These are phyloP conservation scores for Athetis lepigone DNA, from an alignment of 2,888 invertebrate genomes.

Conservation along the genomic window DNA sequence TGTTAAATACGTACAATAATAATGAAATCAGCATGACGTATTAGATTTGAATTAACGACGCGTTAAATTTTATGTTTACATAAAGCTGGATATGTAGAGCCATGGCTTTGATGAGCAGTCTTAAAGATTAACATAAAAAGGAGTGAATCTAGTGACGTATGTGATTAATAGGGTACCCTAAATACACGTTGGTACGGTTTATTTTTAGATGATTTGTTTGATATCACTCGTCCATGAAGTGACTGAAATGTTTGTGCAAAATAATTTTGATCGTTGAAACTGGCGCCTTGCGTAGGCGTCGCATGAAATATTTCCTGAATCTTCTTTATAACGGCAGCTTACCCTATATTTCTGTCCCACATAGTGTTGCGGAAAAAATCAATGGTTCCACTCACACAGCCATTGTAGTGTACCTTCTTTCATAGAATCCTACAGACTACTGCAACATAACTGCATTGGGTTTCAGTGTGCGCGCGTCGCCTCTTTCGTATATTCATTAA, in stretches of 20 bases:
- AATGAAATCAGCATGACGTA: constrained; percentile 69
- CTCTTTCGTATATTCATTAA: constrained; percentile 56
- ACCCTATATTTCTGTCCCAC: constrained; percentile 5
- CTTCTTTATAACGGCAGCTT: constrained; percentile 6
- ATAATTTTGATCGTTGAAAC: constrained; percentile 25
- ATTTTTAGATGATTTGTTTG: constrained; percentile 44
- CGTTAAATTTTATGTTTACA: constrained; percentile 73
- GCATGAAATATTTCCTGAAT: constrained; percentile 14
- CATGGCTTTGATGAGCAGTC: constrained; percentile 28
- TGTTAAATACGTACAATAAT: constrained; percentile 68
- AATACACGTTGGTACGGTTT: constrained; percentile 23
- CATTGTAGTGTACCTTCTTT: constrained; percentile 9
- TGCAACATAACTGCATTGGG: constrained; percentile 63
- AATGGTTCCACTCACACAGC: constrained; percentile 32
- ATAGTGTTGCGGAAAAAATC: constrained; percentile 22
- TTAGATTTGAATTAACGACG: constrained; percentile 71
- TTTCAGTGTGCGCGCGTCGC: constrained; percentile 63
- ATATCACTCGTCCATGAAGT: constrained; percentile 32
- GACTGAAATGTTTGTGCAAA: constrained; percentile 31
- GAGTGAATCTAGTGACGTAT: constrained; percentile 26
- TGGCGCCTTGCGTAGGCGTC: constrained; percentile 32
- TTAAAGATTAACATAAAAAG: not conserved
- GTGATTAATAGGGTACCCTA: constrained; percentile 43
- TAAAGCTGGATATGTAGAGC: constrained; percentile 61
- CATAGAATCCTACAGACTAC: constrained; percentile 49